phyloP scores from a whole-genome alignment of 2,888 invertebrate species.

The Athalia circularis region DNA sequence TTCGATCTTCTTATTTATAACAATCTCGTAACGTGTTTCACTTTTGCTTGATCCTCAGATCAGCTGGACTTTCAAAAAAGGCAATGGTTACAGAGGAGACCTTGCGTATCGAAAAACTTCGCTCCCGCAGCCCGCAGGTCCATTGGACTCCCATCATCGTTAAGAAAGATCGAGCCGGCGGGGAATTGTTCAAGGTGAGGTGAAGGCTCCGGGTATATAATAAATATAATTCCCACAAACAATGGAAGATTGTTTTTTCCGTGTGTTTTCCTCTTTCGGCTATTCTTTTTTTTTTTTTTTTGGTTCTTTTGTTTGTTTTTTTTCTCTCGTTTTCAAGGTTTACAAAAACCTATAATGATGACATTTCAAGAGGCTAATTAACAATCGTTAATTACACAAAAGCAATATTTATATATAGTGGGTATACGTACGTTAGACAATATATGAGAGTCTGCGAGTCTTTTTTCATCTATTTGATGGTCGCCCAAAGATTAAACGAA shows the following conservation, averaged over 20 bases:
- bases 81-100: neutral
- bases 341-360: neutral
- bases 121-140: conserved; percentile 3
- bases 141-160: neutral
- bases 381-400: neutral
- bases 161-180: neutral
- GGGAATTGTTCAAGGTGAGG: conserved; percentile 32
- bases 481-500: too few species aligned
- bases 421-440: too few species aligned
- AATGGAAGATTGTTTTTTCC: conserved; percentile 10
- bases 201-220: conserved; percentile 19
- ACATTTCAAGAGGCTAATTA: neutral
- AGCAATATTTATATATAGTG: too few species aligned
- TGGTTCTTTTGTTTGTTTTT: too few species aligned
- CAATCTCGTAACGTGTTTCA: conserved; percentile 15
- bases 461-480: too few species aligned
- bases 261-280: neutral
- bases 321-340: conserved; percentile 14
- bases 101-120: conserved; percentile 8
- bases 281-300: conserved; percentile 23
- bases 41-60: conserved; percentile 14
- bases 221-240: conserved; percentile 2
- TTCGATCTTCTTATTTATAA: neutral
- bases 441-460: too few species aligned
- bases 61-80: conserved; percentile 26